A percentile compares a stretch with the other conserved stretches of the same genome.
Evolutionary conservation across 2,888 invertebrate species (phyloP).

Genomic region (Callyntrura guangdongensis): DNA sequence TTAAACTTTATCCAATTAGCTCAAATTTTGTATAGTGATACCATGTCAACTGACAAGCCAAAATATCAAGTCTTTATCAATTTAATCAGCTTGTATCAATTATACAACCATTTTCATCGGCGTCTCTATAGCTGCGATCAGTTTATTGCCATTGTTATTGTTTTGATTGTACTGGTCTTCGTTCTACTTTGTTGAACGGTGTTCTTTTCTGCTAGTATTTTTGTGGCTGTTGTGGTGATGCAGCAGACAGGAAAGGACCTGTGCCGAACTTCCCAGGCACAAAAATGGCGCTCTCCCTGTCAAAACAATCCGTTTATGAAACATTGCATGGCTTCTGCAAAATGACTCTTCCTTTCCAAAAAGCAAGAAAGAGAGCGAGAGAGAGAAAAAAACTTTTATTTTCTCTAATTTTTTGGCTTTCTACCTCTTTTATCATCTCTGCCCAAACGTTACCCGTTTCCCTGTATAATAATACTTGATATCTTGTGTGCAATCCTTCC

Average conservation of each 20-base stretch:
- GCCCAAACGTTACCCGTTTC: neutral
- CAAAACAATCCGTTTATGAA: slow-evolving; percentile 45
- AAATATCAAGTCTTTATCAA: too few species aligned
- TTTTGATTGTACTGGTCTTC: slow-evolving; percentile 21
- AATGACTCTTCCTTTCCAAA: slow-evolving; percentile 2
- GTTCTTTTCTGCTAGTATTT: neutral
- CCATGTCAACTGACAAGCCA: too few species aligned
- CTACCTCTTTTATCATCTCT: neutral
- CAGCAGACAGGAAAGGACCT: neutral
- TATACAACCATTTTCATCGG: too few species aligned
- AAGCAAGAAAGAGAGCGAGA: neutral
- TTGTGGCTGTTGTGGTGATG: slow-evolving; percentile 10
- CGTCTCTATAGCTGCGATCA: too few species aligned
- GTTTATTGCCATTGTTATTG: slow-evolving; percentile 31
- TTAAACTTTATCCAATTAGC: too few species aligned
- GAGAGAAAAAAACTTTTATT: neutral
- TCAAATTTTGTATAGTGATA: too few species aligned
- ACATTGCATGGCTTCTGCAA: slow-evolving; percentile 2
- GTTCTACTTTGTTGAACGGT: slow-evolving; percentile 4
- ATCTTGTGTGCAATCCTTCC: neutral
- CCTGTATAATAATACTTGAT: neutral
- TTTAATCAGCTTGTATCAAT: too few species aligned
- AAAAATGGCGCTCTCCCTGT: slow-evolving; percentile 1
- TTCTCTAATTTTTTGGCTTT: slow-evolving; percentile 20
- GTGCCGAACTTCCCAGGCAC: neutral